Base-by-base conservation (phyloP, 2,113 vertebrate species). In the Eulemur macaco region DNA sequence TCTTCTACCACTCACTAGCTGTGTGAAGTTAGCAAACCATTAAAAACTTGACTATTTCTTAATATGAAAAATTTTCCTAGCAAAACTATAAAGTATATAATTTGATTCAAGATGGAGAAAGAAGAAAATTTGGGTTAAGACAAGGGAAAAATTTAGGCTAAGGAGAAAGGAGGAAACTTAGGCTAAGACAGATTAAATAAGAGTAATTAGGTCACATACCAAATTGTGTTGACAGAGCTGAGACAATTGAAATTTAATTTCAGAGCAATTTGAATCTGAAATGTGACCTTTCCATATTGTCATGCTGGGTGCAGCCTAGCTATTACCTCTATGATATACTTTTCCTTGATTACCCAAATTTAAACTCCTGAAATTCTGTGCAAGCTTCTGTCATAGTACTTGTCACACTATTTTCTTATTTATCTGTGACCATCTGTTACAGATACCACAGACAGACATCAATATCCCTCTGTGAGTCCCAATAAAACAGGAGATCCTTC, bases 161-260 rank as follows among this genome's bases (percentile, higher is more conserved):
- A 71, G 31, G 5, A 54, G 18, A 66, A 47, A 80, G 17, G n/a
- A 85, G 27, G 39, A 68, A 50, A 54, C 27, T 69, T 54, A 50
- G 11, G 37, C 8, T 71, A 77, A 52, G 39, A 5, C 25, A 89
- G 52, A 66, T 74, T 82, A 92, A 64, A 3, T 86, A 73, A 78
- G 5, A 15, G 18, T 89, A 86, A 93, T 77, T 81, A 91, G 77
- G 39, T 39, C 52, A 82, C 45, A 42, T 2, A 81, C 8, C 29
- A 89, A 89, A 95, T 73, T 89, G 45, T 93, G 34, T 47, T 94
- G 82, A 80, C 45, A 89, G 17, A 45, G 15, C 60, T 86, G 78
- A 89, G 54, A 92, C 5, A 64, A 52, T 2, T 71, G 27, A 88
- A 25, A 96, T 82, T 94, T 91, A 66, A 89, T 83, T 77, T 60